A percentile compares a stretch with the other conserved stretches of the same genome.
These are phyloP conservation scores for Oreotrochilus melanogaster DNA, from an alignment of 2,113 vertebrate genomes.

Conservation along the genomic window DNA sequence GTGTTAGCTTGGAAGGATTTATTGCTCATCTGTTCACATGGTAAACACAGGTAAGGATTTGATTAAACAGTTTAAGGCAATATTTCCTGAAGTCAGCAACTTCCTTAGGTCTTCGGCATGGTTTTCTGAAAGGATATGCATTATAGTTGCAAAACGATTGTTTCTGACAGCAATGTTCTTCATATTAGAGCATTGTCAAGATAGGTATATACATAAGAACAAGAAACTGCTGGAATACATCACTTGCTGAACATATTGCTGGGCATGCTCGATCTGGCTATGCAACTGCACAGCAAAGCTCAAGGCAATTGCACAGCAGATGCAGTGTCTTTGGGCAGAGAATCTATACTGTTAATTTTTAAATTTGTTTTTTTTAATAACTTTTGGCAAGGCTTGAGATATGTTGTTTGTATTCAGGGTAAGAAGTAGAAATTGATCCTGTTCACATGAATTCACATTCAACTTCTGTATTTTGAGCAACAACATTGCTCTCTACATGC, in stretches of 20 bases:
- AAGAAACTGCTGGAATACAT: conserved; percentile 43
- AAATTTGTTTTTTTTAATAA: neutral
- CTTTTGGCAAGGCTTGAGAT: neutral
- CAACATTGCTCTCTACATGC: neutral
- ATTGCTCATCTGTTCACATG: neutral
- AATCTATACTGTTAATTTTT: neutral
- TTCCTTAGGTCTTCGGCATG: neutral
- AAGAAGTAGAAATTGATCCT: neutral
- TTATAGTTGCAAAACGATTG: neutral
- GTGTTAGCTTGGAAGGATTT: neutral
- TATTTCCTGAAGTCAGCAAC: neutral
- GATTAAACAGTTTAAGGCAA: neutral
- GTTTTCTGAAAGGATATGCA: neutral
- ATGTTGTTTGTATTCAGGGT: neutral
- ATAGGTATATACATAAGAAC: neutral
- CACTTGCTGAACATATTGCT: neutral
- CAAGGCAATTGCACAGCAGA: neutral
- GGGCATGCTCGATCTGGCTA: conserved; percentile 17
- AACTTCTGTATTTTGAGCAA: neutral
- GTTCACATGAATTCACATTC: neutral
- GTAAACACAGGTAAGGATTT: neutral
- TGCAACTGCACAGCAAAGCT: neutral
- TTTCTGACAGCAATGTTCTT: conserved; percentile 14
- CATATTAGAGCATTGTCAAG: conserved; percentile 23
- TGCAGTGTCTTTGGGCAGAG: neutral